Evolutionary conservation across 2,113 vertebrate genomes (phyloP).

Genomic region (Phrynosoma blainvillii): DNA sequence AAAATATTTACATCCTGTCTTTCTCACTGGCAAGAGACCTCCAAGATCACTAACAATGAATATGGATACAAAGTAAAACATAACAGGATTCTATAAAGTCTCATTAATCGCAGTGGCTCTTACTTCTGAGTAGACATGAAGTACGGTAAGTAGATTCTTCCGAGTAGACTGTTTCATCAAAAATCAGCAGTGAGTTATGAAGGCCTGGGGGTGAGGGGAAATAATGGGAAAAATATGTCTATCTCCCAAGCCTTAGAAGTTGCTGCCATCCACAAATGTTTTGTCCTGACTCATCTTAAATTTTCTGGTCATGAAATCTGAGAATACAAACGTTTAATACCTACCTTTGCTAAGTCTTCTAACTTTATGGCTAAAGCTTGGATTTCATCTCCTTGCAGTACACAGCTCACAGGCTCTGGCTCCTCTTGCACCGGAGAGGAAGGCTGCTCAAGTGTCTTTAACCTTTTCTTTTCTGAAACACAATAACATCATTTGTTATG

Average conservation of each 20-base stretch:
- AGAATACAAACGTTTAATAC: not conserved
- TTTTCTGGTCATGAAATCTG: not conserved
- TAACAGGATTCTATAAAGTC: too few species aligned
- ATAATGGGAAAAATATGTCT: too few species aligned
- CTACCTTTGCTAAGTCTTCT: constrained; percentile 81
- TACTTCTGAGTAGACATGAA: too few species aligned
- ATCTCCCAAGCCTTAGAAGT: too few species aligned
- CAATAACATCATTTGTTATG: constrained; percentile 10
- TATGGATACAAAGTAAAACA: too few species aligned
- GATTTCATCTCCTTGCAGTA: constrained; percentile 74
- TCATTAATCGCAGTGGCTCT: too few species aligned
- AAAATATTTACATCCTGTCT: not conserved
- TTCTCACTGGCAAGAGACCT: too few species aligned
- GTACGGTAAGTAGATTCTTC: too few species aligned
- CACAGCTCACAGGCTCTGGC: constrained; percentile 40
- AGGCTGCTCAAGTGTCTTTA: constrained; percentile 56
- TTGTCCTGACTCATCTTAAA: not conserved
- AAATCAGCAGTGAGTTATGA: too few species aligned
- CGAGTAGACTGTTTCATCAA: too few species aligned
- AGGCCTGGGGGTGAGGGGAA: too few species aligned
- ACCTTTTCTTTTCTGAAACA: constrained; percentile 77
- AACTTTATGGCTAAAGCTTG: constrained; percentile 74
- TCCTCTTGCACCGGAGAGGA: constrained; percentile 64
- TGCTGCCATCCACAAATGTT: not conserved
- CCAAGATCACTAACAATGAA: too few species aligned